Evolutionary conservation across 2,113 vertebrate genomes (phyloP), one percentile per base, ranked within the genome.

Genomic region (Burhinus oedicnemus): DNA sequence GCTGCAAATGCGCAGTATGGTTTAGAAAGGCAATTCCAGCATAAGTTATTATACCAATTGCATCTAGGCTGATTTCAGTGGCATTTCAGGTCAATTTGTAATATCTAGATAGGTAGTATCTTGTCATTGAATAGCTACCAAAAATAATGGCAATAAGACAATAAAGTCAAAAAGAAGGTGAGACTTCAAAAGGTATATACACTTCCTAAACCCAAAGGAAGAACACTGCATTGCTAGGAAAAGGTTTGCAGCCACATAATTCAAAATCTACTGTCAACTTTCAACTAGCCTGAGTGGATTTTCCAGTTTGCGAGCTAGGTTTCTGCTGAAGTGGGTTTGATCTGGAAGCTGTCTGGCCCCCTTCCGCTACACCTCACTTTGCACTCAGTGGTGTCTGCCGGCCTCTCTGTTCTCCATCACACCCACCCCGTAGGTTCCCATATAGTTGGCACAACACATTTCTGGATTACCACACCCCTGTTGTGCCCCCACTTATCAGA

Each of bases 291-390:
- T 68, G 55, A 79, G 29, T 34, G 29, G 55, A 81, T 93, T 84
- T 89, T 75, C 74, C 29, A 66, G 60, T 77, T n/a, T 78, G 51
- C 51, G 51, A 27, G 25, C 9, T 83, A 54, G 38, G 45, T 66
- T 75, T 76, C 47, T 95, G 51, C 80, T 87, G 81, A 89, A 82
- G 72, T 44, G 74, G 61, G 84, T 64, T 89, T 89, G 87, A 91
- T 72, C 36, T 64, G 52, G 69, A 84, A 91, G 51, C 82, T 57
- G 87, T 51, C 61, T 87, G 65, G 12, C 9, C 11, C 8, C 42
- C 15, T 84, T 87, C 75, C 3, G 23, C 30, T 79, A 65, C 49
- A 84, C 14, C 34, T 96, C 74, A n/a, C 70, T 91, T 85, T 19
- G 3, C 58, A 85, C 61, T 87, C 70, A 57, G 30, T 36, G 78